These are phyloP conservation scores for Pseudomyrmex flavicornis DNA, from an alignment of 1,140 invertebrate species.

Conservation along the genomic window DNA sequence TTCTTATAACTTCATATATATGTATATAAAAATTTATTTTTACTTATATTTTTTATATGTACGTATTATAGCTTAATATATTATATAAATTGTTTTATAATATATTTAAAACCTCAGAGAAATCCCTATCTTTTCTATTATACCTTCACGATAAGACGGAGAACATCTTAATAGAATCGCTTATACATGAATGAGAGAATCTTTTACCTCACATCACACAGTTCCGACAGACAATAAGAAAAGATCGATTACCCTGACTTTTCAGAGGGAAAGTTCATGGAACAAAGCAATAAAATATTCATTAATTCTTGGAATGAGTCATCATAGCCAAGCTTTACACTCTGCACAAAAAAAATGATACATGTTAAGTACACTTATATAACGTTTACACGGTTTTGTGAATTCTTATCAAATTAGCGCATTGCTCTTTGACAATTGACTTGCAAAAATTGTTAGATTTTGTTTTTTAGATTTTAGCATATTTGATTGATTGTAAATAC, in stretches of 20 bases:
- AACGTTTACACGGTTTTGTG: too few relatives aligned
- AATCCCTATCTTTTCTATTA: not conserved
- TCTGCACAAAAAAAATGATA: too few relatives aligned
- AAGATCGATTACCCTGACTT: not conserved
- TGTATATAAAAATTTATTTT: not conserved
- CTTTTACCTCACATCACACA: not conserved
- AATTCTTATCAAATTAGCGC: too few relatives aligned
- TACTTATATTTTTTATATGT: not conserved
- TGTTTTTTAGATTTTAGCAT: not conserved
- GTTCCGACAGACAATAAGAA: not conserved
- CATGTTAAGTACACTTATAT: too few relatives aligned
- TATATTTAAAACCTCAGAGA: too few relatives aligned
- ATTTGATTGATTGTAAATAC: not conserved
- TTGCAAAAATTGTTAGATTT: too few relatives aligned
- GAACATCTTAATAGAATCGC: not conserved
- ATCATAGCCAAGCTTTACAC: too few relatives aligned
- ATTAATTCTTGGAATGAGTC: not conserved
- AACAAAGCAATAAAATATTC: not conserved
- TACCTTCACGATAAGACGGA: not conserved
- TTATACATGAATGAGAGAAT: conserved; percentile 8
- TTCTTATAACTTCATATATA: not conserved
- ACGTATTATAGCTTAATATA: too few relatives aligned
- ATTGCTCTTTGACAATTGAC: too few relatives aligned
- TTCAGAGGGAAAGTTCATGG: not conserved
- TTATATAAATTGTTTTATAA: too few relatives aligned